Percentiles rank a stretch among this genome's conserved stretches.
These are phyloP conservation scores for Vireo altiloquus DNA, from an alignment of 2,113 vertebrate species.

Conservation along the genomic window DNA sequence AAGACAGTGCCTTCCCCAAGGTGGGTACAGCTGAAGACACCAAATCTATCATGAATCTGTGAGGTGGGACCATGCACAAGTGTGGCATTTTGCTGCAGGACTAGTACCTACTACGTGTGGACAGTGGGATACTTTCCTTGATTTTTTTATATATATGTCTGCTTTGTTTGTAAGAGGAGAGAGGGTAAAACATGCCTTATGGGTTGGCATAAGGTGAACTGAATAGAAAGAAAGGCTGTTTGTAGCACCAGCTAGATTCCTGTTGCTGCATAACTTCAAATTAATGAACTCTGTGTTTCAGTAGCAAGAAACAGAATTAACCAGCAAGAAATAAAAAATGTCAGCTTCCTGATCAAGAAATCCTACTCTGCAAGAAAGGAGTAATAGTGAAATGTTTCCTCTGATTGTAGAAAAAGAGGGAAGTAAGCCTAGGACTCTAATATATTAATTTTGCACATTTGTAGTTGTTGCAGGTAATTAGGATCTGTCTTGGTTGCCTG, in stretches of 20 bases:
- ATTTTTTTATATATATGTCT: not conserved
- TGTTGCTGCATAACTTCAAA: not conserved
- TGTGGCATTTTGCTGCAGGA: not conserved
- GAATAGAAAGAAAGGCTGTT: not conserved
- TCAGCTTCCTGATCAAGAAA: not conserved
- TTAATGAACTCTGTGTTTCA: not conserved
- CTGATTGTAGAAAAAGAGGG: not conserved
- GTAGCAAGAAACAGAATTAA: not conserved
- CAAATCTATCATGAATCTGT: not conserved
- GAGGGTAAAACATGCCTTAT: not conserved
- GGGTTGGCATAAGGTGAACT: not conserved
- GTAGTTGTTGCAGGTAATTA: conserved; percentile 51
- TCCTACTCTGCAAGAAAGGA: not conserved
- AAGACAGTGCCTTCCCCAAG: not conserved
- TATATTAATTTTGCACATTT: not conserved
- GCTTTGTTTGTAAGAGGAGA: not conserved
- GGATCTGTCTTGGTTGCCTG: not conserved
- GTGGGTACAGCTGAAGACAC: not conserved
- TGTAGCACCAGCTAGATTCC: not conserved
- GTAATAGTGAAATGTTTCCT: not conserved
- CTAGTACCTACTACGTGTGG: not conserved
- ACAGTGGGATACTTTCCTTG: not conserved
- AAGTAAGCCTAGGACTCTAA: not conserved
- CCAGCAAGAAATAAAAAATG: not conserved
- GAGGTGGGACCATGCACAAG: not conserved